Evolutionary conservation across 2,888 invertebrate species (phyloP).

Genomic region (Tenthredo scrophulariae): DNA sequence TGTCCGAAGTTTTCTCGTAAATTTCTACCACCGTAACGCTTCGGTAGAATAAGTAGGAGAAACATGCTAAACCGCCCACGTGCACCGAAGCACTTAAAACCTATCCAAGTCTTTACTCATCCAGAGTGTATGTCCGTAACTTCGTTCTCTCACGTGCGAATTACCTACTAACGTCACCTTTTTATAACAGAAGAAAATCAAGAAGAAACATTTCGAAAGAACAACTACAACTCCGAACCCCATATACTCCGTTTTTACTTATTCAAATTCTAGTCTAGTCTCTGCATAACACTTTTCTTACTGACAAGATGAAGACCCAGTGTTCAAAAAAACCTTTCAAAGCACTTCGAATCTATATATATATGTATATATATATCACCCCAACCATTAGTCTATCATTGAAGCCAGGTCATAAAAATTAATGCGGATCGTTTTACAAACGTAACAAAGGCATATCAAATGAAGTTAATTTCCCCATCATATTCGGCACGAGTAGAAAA

Average conservation of each 20-base stretch:
- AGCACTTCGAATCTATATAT: neutral
- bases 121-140: conserved; percentile 28
- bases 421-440: neutral
- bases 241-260: neutral
- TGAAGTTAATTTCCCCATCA: no score
- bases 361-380: no score
- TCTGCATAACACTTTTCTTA: neutral
- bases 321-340: neutral
- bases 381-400: neutral
- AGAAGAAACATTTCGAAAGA: neutral
- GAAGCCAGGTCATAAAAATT: neutral
- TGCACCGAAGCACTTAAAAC: conserved; percentile 34
- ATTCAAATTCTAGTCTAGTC: conserved; percentile 1
- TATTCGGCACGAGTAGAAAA: no score
- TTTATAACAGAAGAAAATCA: neutral
- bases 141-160: conserved; percentile 25
- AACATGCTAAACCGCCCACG: conserved; percentile 29
- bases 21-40: conserved; percentile 28
- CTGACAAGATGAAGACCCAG: neutral
- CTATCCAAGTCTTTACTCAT: conserved; percentile 38
- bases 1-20: conserved; percentile 35
- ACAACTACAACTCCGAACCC: neutral
- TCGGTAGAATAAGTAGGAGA: conserved; percentile 42
- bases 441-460: neutral
- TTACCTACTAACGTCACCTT: conserved; percentile 16